A percentile compares a stretch with the other conserved stretches of the same genome.
These are phyloP conservation scores for Cotesia chilonis DNA, from an alignment of 1,140 invertebrate genomes.

Conservation along the genomic window DNA sequence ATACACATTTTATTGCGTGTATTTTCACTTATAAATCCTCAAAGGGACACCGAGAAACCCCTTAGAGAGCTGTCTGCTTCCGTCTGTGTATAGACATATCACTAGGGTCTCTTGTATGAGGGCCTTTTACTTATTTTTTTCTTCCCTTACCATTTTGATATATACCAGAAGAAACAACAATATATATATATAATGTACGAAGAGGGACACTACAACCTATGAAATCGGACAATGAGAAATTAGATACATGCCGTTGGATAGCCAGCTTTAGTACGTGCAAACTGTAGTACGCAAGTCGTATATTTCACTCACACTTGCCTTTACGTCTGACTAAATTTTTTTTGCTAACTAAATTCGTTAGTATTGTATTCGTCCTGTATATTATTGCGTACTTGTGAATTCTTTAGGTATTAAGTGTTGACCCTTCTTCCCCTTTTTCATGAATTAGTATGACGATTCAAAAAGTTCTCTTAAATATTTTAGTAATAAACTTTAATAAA, in stretches of 20 bases:
- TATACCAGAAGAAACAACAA: conserved; percentile 8
- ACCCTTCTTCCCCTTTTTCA: conserved; percentile 13
- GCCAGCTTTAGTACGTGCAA: conserved; percentile 44
- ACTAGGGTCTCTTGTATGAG: conserved; percentile 31
- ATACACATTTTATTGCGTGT: conserved; percentile 58
- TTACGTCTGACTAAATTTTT: neutral
- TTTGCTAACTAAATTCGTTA: conserved; percentile 20
- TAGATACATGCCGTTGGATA: conserved; percentile 44
- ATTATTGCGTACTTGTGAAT: conserved; percentile 17
- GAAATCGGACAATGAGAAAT: conserved; percentile 55
- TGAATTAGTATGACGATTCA: conserved; percentile 1
- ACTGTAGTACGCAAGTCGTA: conserved; percentile 37
- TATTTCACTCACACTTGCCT: conserved; percentile 24
- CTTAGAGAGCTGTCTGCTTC: conserved; percentile 5
- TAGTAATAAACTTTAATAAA: neutral
- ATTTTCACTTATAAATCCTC: conserved; percentile 62
- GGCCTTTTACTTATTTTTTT: conserved; percentile 23
- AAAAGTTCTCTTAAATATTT: neutral
- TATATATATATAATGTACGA: conserved; percentile 28
- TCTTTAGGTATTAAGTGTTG: conserved; percentile 11
- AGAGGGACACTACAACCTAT: conserved; percentile 42
- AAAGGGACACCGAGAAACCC: conserved; percentile 30
- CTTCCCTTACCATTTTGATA: neutral
- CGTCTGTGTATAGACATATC: neutral
- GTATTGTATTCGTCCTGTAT: conserved; percentile 6